Base-by-base conservation (phyloP, 1,140 invertebrate genomes). In the Colletes gigas region DNA sequence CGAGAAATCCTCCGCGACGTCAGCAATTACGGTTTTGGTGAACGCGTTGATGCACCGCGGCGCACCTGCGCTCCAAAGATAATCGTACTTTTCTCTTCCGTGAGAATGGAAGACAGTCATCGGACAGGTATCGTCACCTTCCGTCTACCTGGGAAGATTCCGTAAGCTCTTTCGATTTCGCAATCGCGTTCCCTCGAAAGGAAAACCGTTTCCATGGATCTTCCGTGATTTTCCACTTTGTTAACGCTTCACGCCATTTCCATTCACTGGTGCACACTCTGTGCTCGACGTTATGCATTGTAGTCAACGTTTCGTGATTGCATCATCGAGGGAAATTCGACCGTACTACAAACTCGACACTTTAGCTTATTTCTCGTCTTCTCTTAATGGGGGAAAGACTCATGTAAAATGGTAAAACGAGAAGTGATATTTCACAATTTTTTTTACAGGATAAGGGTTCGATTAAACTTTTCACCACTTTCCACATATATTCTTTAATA, bases 91-190 rank as follows among this genome's bases (percentile, higher is more conserved):
- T 86, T 76, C 75, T 83, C 87, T 90, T 90, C 89, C 89, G 89
- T 90, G 89, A 90, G 89, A 90, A 89, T 69, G n/a, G 30, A 55
- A 71, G 21, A 84, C 74, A 84, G 72, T 90, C 88, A 89, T 90
- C 89, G 88, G 77, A 65, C 62, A 85, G 77, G 80, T 72, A 89
- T 89, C 85, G 82, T 73, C 79, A 62, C 82, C 79, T 67, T 73
- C 19, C 67, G 65, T 14, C 41, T 44, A 44, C 63, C 65, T 67
- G 75, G 72, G 80, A 87, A 78, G 73, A 84, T 88, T 62, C 39
- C 69, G 71, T 19, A 21, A 30, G 15, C 54, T 21, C 41, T 30
- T 57, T 39, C 19, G 62, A 39, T 77, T 72, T 82, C 72, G 81
- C 83, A 83, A 82, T 72, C 44, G 39, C 21, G 9, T 50, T 62